These are phyloP conservation scores for Orthosia incerta DNA, from an alignment of 2,888 invertebrate genomes.

Conservation along the genomic window DNA sequence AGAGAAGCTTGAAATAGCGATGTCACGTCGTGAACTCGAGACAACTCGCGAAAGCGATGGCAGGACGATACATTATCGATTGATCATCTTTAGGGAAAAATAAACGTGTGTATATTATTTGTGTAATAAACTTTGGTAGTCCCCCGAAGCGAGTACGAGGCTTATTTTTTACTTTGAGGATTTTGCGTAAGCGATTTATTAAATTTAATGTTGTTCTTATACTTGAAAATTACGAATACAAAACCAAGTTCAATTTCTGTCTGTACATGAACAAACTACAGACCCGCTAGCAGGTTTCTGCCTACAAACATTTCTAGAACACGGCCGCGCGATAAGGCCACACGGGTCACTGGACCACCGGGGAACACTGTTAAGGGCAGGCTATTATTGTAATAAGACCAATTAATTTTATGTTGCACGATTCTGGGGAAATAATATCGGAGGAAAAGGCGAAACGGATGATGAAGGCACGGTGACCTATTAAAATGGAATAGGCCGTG, in stretches of 20 bases:
- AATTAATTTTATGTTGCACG: conserved; percentile 30
- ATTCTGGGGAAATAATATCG: conserved; percentile 31
- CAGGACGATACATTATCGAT: not conserved
- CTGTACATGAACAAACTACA: not conserved
- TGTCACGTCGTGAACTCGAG: not conserved
- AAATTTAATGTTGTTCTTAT: too few relatives aligned
- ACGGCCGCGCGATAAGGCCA: conserved; percentile 32
- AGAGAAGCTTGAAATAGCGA: not conserved
- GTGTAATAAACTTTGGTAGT: too few relatives aligned
- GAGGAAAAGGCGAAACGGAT: conserved; percentile 23
- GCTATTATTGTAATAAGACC: conserved; percentile 48
- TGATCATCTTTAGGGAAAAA: not conserved
- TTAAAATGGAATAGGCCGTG: not conserved
- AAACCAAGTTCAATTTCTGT: conserved; percentile 39
- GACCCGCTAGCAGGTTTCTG: conserved; percentile 43
- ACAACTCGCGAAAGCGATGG: not conserved
- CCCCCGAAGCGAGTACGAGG: too few relatives aligned
- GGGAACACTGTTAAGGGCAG: conserved; percentile 22
- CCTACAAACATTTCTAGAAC: conserved; percentile 35
- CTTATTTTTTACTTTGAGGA: too few relatives aligned
- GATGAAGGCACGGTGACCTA: conserved; percentile 1
- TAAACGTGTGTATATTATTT: too few relatives aligned
- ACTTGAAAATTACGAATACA: not conserved
- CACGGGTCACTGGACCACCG: conserved; percentile 51
- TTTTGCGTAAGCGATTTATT: too few relatives aligned